phyloP scores from a whole-genome alignment of 2,113 vertebrate species.

The Mobula birostris region DNA sequence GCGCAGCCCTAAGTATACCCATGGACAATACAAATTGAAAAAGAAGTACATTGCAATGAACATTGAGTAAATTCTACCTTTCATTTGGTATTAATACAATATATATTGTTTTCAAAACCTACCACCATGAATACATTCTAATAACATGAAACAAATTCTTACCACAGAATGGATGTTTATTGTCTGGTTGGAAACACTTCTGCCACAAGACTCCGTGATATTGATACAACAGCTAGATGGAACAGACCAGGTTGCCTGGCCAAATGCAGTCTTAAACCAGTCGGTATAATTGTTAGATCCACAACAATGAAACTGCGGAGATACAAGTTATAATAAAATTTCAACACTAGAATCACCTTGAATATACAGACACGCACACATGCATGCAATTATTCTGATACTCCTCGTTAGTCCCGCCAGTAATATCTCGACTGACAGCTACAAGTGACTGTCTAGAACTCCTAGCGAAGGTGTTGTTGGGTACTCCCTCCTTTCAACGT shows the following conservation, averaged over 20 bases:
- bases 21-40: neutral
- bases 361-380: neutral
- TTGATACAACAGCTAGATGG: slow-evolving; percentile 45
- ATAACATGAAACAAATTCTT: neutral
- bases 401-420: too few relatives aligned
- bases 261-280: slow-evolving; percentile 40
- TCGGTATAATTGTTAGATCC: slow-evolving; percentile 39
- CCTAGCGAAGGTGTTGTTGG: too few relatives aligned
- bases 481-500: too few relatives aligned
- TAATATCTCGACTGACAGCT: too few relatives aligned
- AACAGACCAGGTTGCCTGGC: slow-evolving; percentile 35
- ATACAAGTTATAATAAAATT: neutral
- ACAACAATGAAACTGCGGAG: slow-evolving; percentile 42
- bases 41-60: neutral
- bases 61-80: neutral
- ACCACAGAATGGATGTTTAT: slow-evolving; percentile 14
- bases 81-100: neutral
- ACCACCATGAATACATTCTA: neutral
- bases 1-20: slow-evolving; percentile 3
- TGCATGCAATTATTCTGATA: neutral
- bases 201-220: slow-evolving; percentile 2
- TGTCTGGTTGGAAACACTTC: neutral
- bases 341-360: neutral
- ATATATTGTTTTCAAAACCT: neutral
- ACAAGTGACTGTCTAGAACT: too few relatives aligned